Conservation (phyloP, 1,140 invertebrate species). For the Zaprionus camerounensis region DNA sequence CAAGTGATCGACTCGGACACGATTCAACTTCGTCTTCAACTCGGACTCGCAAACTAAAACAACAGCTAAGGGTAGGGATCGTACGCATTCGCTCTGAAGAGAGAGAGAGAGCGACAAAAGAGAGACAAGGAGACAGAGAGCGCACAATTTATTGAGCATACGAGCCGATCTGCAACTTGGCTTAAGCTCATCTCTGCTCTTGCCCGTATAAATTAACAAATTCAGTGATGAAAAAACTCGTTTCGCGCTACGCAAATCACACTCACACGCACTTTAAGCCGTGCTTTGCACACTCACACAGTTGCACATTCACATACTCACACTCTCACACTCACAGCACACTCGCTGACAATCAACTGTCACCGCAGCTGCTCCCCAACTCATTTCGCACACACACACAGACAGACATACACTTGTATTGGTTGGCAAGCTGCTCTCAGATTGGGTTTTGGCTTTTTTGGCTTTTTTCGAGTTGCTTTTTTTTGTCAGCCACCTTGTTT, state of each 20-base stretch:
- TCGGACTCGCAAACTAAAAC: background rate
- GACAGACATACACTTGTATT: slow-evolving; percentile 5
- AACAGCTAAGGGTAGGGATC: slow-evolving; percentile 29
- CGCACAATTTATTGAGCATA: slow-evolving; percentile 67
- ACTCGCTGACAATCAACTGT: slow-evolving; percentile 52
- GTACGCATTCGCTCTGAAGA: slow-evolving; percentile 15
- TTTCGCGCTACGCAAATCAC: slow-evolving; percentile 46
- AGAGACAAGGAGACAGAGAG: slow-evolving; percentile 35
- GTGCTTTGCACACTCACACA: slow-evolving; percentile 46
- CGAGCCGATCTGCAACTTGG: slow-evolving; percentile 52
- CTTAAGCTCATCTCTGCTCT: slow-evolving; percentile 66
- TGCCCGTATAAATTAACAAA: slow-evolving; percentile 78
- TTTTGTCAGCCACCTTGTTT: slow-evolving; percentile 65
- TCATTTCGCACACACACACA: slow-evolving; percentile 22
- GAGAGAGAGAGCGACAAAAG: slow-evolving; percentile 3
- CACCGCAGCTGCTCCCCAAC: slow-evolving; percentile 54
- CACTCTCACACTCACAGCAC: slow-evolving; percentile 42
- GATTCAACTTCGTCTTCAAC: background rate
- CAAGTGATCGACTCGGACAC: slow-evolving; percentile 26
- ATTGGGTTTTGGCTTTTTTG: slow-evolving; percentile 48
- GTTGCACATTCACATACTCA: slow-evolving; percentile 33
- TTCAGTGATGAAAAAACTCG: slow-evolving; percentile 49
- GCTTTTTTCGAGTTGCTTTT: slow-evolving; percentile 43
- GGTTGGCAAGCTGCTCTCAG: slow-evolving; percentile 56
- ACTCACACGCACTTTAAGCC: slow-evolving; percentile 53